Evolutionary conservation across 1,140 invertebrate genomes (phyloP), one percentile per base, ranked within the genome.

Genomic region (Eriosoma lanigerum): DNA sequence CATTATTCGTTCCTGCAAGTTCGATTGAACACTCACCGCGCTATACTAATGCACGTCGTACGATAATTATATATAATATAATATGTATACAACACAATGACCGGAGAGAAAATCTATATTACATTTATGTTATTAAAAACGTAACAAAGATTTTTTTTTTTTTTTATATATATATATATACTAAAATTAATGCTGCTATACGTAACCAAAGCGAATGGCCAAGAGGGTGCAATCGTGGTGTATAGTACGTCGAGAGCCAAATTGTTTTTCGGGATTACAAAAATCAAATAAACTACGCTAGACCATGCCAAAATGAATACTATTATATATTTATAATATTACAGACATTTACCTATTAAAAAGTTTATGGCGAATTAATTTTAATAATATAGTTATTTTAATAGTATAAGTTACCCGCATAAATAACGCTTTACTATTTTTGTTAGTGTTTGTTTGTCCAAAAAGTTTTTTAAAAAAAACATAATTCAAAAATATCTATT

Each of bases 51-150:
- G 32, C 32, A 38, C 32, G 32, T 8, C 3, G 32, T n/a, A n/a
- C n/a, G n/a, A n/a, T n/a, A n/a, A n/a, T n/a, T n/a, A n/a, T n/a
- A n/a, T n/a, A n/a, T n/a, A n/a, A n/a, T n/a, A n/a, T n/a, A n/a
- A n/a, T n/a, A n/a, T n/a, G n/a, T 38, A 8, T 38, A 38, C 44
- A 70, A 70, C 46, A 68, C 64, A 48, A 68, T 68, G 44, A 50
- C 66, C 66, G 66, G 46, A 38, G 66, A 70, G 13, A 70, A 70
- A 70, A 66, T 60, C 26, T 38, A 38, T 64, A 38, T 64, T 38
- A 32, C 26, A 26, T 15, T 29, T n/a, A 29, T 12, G 44, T 66
- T 32, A 9, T 19, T 15, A 62, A 62, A 62, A 62, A 62, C 9
- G 38, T 12, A 66, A 66, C 32, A 54, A 66, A 66, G 38, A 66